Percentiles rank a stretch among this genome's conserved stretches.
Evolutionary conservation across 2,113 vertebrate genomes (phyloP).

Genomic region (Hylia prasina): DNA sequence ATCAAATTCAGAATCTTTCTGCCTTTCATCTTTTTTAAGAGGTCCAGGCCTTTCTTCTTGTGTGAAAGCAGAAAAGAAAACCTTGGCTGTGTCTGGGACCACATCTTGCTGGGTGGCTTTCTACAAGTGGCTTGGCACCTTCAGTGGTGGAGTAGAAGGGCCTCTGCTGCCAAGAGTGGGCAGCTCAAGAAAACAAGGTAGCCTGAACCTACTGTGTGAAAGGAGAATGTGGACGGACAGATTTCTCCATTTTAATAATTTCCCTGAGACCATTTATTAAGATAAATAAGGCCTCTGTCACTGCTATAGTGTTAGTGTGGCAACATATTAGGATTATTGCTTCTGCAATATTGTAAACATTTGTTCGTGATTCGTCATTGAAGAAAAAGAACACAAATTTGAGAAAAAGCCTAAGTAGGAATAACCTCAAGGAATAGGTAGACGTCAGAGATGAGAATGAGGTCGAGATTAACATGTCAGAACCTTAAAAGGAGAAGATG

Average conservation of each 20-base stretch:
- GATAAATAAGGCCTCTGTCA: not conserved
- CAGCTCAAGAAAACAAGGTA: not conserved
- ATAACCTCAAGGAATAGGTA: not conserved
- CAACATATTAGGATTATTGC: not conserved
- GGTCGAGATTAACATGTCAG: not conserved
- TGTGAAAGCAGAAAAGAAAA: not conserved
- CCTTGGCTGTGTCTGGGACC: not conserved
- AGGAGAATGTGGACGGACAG: not conserved
- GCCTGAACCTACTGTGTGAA: not conserved
- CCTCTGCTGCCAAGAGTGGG: not conserved
- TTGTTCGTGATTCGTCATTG: not conserved
- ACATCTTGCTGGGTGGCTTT: not conserved
- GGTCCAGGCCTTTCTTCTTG: not conserved
- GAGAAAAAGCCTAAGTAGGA: not conserved
- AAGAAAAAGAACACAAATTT: not conserved
- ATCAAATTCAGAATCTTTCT: not conserved
- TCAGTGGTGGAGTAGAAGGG: not conserved
- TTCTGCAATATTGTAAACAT: not conserved
- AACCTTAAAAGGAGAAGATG: not conserved
- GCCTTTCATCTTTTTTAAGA: not conserved
- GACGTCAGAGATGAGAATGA: not conserved
- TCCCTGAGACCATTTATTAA: not conserved
- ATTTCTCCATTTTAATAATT: not conserved
- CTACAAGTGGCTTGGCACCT: not conserved
- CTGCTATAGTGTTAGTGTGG: not conserved